Conservation (phyloP, 2,797 vertebrate genomes). For the Siniperca scherzeri region DNA sequence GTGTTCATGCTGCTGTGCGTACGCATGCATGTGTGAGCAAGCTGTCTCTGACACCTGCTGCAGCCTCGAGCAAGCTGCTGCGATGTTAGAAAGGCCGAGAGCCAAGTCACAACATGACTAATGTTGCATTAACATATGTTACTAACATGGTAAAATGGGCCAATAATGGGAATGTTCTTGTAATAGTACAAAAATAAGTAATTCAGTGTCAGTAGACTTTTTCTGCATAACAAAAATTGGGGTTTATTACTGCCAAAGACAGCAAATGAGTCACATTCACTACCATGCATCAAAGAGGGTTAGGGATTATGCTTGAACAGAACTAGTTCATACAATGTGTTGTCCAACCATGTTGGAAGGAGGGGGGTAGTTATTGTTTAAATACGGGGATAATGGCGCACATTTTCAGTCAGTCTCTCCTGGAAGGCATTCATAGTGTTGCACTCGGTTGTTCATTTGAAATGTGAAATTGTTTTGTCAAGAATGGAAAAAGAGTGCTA, state of each 20-base stretch:
- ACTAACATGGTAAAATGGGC: background rate
- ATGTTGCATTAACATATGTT: constrained; percentile 1
- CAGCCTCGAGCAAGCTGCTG: constrained; percentile 55
- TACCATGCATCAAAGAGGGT: background rate
- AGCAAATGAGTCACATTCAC: background rate
- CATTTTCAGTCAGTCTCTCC: background rate
- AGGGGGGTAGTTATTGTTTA: background rate
- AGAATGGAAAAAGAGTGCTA: background rate
- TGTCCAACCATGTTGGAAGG: no score
- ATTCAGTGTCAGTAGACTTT: background rate
- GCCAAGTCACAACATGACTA: constrained; percentile 25
- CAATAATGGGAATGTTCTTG: background rate
- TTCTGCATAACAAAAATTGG: background rate
- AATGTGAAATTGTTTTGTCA: background rate
- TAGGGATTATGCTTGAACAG: background rate
- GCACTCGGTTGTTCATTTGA: background rate
- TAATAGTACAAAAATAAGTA: background rate
- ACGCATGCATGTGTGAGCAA: constrained; percentile 63
- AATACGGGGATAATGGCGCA: background rate
- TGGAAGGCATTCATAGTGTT: background rate
- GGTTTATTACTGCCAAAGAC: background rate
- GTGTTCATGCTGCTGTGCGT: constrained; percentile 41
- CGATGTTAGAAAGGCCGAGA: constrained; percentile 28
- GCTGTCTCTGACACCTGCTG: constrained; percentile 69
- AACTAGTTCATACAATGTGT: background rate